Conservation (phyloP, 2,797 vertebrate species). For the Melanotaenia maccullochi region DNA sequence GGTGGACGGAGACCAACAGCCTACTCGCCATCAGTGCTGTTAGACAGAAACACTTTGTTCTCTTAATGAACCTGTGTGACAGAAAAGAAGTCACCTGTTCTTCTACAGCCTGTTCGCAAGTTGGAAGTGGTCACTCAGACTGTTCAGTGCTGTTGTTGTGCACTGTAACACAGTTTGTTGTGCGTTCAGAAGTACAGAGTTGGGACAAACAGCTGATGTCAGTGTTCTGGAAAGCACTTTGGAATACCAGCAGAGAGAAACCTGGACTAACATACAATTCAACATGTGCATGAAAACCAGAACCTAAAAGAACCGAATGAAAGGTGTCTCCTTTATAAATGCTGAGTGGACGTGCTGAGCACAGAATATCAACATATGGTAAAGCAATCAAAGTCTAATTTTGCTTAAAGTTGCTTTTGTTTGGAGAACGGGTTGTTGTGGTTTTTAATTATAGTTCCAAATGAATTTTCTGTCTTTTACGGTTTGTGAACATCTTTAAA, state of each 20-base stretch:
- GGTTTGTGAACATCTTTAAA: not conserved
- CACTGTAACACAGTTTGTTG: slow-evolving; percentile 28
- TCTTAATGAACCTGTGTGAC: not conserved
- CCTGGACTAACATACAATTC: slow-evolving; percentile 12
- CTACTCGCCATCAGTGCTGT: not conserved
- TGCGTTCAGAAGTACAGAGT: slow-evolving; percentile 33
- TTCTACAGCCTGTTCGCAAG: slow-evolving; percentile 22
- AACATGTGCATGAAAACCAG: not conserved
- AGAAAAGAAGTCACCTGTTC: slow-evolving; percentile 1
- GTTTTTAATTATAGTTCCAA: not conserved
- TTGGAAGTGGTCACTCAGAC: slow-evolving; percentile 5
- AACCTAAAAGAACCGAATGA: not conserved
- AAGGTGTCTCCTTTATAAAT: slow-evolving; percentile 1
- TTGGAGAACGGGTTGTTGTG: not conserved
- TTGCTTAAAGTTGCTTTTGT: not conserved
- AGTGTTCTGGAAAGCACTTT: slow-evolving; percentile 67
- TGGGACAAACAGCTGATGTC: slow-evolving; percentile 63
- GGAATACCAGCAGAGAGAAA: slow-evolving; percentile 30
- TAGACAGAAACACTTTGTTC: not conserved
- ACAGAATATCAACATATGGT: not conserved
- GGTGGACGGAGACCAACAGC: not conserved
- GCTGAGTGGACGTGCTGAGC: slow-evolving; percentile 30
- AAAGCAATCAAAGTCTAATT: not conserved
- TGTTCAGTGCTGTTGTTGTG: slow-evolving; percentile 31
- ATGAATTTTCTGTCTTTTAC: not conserved